Percentiles rank a stretch among this genome's conserved stretches.
Conservation (phyloP, 2,113 vertebrate genomes). For the Tapirus terrestris region DNA sequence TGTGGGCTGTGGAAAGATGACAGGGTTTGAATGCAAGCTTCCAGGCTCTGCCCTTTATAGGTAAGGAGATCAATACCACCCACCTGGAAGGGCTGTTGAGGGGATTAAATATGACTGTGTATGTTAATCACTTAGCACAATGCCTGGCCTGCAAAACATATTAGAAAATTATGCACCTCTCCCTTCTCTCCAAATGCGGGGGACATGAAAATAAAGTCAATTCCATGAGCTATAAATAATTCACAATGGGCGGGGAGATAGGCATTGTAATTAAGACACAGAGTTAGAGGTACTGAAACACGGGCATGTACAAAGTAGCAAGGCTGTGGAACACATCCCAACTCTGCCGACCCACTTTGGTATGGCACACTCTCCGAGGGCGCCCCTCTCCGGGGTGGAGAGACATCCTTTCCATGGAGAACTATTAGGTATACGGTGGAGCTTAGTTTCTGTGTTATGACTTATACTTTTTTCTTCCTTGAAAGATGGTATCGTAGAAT, state of each 20-base stretch:
- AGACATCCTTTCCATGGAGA: no score
- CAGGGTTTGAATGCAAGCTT: not conserved
- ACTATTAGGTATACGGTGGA: not conserved
- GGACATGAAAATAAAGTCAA: not conserved
- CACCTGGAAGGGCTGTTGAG: not conserved
- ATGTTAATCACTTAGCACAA: not conserved
- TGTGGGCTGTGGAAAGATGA: not conserved
- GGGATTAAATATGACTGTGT: not conserved
- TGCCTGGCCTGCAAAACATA: not conserved
- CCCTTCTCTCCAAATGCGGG: not conserved
- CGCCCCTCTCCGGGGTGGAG: not conserved
- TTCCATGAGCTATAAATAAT: not conserved
- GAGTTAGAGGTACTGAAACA: not conserved
- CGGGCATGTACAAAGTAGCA: not conserved
- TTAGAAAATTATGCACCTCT: not conserved
- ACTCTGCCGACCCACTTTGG: not conserved
- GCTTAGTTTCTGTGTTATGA: not conserved
- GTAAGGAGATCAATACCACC: not conserved
- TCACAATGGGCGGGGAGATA: not conserved
- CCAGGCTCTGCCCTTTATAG: not conserved
- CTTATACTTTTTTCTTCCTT: not conserved
- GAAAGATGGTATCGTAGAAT: not conserved
- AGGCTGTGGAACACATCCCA: not conserved
- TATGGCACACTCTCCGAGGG: fast-evolving
- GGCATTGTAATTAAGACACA: not conserved